Base-by-base conservation (phyloP, 1,140 invertebrate genomes). In the Tyrophagus putrescentiae region DNA sequence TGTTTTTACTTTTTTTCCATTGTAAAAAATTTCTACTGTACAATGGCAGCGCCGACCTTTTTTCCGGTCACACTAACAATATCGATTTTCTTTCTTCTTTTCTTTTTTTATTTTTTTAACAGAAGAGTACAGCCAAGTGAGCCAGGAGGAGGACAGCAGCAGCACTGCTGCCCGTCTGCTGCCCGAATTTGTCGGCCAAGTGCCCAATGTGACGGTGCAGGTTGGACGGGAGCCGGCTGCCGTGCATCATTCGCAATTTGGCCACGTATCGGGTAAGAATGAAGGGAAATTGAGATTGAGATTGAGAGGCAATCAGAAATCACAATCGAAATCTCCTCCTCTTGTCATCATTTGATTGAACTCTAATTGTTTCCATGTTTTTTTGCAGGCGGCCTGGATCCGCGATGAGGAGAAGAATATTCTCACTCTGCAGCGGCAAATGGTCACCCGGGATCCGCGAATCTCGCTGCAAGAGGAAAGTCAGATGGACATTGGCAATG, bases 331-430 rank as follows among this genome's bases (percentile, higher is more conserved):
- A 58, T 9, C 18, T 52, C 5, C 23, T n/a, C 36, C 13, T 16
- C 13, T 16, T n/a, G 13, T 50, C 33, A 44, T 18, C n/a, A 25
- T n/a, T 58, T 56, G 4, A 3, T 28, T 56, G 25, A 6, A 13
- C 25, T 6, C 13, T 53, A 23, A 13, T 50, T 25, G 9, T 54
- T 25, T 42, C 5, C 1, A 16, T 60, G 29, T 32, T 21, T 58
- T 11, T 60, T 60, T 27, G 23, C 41, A 64, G 60, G 57, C 53
- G 7, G 88, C 88, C 59, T 91, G 88, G 87, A 89, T 93, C 82
- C 83, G 91, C 69, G 90, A 90, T 71, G 89, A 94, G 69, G 87
- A 90, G 71, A 89, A 87, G 33, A 85, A 89, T 32, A 91, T 92
- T 67, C 75, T 93, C 67, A 89, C 88, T 18, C 86, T 93, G 21